These are phyloP conservation scores for Phodopus roborovskii DNA, from an alignment of 2,113 vertebrate species.

Conservation along the genomic window DNA sequence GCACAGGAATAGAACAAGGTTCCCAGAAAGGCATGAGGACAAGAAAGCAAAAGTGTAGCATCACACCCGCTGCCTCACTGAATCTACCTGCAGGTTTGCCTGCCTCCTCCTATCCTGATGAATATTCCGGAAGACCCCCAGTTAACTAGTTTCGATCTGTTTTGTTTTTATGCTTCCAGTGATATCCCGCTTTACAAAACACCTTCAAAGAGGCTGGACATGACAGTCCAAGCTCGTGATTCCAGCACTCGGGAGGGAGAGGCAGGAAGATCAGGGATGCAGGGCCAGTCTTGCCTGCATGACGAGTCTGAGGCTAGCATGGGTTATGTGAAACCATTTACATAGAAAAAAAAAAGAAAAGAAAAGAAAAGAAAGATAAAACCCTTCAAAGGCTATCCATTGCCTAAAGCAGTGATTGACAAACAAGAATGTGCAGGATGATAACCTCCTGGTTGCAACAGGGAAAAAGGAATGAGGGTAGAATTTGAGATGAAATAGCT, in stretches of 20 bases:
- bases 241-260: too few relatives aligned
- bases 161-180: conserved; percentile 12
- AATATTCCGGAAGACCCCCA: neutral
- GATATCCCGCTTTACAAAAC: neutral
- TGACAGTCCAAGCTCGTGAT: too few relatives aligned
- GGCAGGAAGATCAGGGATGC: neutral
- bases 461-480: neutral
- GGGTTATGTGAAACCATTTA: neutral
- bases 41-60: neutral
- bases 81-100: neutral
- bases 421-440: neutral
- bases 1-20: neutral
- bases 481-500: neutral
- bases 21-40: neutral
- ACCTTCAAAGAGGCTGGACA: neutral
- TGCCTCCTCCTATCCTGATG: neutral
- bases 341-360: neutral
- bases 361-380: neutral
- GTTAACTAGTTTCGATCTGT: neutral
- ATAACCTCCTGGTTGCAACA: neutral
- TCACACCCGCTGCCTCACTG: neutral
- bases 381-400: neutral
- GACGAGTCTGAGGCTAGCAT: neutral
- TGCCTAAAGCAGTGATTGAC: neutral
- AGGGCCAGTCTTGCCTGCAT: neutral